Evolutionary conservation across 2,888 invertebrate species (phyloP).

Genomic region (Macropis europaea): DNA sequence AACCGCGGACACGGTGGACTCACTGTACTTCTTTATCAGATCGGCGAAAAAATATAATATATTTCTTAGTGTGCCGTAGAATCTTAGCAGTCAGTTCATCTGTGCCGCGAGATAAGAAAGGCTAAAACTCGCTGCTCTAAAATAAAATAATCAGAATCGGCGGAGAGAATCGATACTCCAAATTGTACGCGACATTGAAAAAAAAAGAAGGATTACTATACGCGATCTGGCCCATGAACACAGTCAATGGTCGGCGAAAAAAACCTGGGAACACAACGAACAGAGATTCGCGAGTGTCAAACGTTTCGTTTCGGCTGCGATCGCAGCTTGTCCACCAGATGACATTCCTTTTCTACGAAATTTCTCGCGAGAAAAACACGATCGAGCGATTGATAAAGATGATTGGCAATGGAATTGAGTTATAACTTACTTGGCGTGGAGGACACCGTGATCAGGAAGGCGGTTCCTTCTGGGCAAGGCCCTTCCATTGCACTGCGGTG

Average conservation of each 20-base stretch:
- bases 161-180: too few species aligned
- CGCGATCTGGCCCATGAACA: neutral
- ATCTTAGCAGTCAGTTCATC: too few species aligned
- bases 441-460: constrained; percentile 87
- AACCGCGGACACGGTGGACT: too few species aligned
- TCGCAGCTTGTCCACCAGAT: constrained; percentile 47
- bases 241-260: neutral
- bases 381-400: constrained; percentile 40
- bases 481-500: constrained; percentile 85
- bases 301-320: neutral
- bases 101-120: too few species aligned
- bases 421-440: constrained; percentile 88
- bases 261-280: constrained; percentile 21
- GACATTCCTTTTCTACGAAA: constrained; percentile 27
- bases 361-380: constrained; percentile 61
- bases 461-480: constrained; percentile 84
- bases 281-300: constrained; percentile 22
- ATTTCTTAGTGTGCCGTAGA: too few species aligned
- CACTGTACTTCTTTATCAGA: too few species aligned
- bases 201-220: too few species aligned
- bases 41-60: too few species aligned
- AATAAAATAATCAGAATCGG: too few species aligned
- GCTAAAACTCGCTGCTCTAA: too few species aligned
- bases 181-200: too few species aligned
- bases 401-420: neutral